Conservation (phyloP, 1,140 invertebrate genomes). For the Trichonephila clavata region DNA sequence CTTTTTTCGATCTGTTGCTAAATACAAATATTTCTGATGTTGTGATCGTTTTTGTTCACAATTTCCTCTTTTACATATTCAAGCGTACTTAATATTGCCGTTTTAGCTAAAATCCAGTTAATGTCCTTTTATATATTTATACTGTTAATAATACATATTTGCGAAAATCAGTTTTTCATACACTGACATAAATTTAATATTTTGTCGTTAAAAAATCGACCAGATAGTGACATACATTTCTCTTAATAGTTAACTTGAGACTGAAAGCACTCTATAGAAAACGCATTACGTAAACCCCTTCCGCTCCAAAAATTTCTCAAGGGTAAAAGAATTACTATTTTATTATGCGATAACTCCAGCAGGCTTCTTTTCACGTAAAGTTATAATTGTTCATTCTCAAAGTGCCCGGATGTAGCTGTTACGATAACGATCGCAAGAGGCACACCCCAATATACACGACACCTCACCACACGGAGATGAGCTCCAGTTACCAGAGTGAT, state of each 20-base stretch:
- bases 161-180: no score
- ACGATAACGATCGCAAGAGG: slow-evolving; percentile 25
- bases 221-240: no score
- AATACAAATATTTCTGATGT: no score
- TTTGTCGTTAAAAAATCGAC: no score
- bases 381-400: slow-evolving; percentile 32
- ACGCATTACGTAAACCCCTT: not conserved
- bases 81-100: no score
- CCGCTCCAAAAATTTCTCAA: not conserved
- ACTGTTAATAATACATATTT: no score
- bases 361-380: not conserved
- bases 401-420: slow-evolving; percentile 25
- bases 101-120: no score
- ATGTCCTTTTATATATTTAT: no score
- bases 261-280: not conserved
- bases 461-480: slow-evolving; percentile 44
- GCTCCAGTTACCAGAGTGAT: slow-evolving; percentile 48
- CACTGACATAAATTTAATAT: no score
- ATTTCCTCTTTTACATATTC: no score
- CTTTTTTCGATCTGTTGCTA: no score
- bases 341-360: not conserved
- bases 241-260: not conserved
- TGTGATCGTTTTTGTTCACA: no score
- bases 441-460: not conserved
- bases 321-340: not conserved